These are phyloP conservation scores for Epinephelus malabaricus DNA, from an alignment of 2,797 vertebrate species.

Conservation along the genomic window DNA sequence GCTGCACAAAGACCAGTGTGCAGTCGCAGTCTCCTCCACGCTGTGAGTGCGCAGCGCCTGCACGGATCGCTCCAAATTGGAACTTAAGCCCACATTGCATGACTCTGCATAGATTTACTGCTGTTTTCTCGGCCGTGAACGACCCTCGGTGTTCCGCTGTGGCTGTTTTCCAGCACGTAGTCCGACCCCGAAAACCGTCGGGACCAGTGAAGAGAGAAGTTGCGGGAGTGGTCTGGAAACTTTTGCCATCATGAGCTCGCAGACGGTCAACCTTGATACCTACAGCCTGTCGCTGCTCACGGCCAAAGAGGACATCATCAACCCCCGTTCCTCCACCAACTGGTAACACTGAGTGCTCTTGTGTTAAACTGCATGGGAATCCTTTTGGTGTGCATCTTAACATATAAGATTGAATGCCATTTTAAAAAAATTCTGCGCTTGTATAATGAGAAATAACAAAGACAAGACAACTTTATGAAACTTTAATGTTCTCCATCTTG, in stretches of 20 bases:
- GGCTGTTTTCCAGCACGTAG: conserved; percentile 50
- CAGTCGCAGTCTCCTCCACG: conserved; percentile 68
- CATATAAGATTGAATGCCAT: background rate
- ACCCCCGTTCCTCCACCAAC: conserved; percentile 87
- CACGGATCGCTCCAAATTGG: conserved; percentile 51
- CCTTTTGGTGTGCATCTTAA: background rate
- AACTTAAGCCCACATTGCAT: conserved; percentile 54
- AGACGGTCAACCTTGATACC: conserved; percentile 88
- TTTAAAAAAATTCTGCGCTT: background rate
- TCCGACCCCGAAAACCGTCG: conserved; percentile 52
- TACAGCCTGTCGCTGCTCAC: conserved; percentile 90
- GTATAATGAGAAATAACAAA: background rate
- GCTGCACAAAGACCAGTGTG: conserved; percentile 78
- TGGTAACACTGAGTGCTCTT: conserved; percentile 83
- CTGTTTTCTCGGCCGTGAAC: conserved; percentile 32
- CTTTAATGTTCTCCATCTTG: conserved; percentile 16
- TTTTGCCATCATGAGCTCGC: conserved; percentile 77
- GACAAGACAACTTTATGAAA: conserved; percentile 6
- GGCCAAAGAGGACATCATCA: conserved; percentile 91
- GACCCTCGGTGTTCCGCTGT: conserved; percentile 40
- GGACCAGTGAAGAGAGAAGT: conserved; percentile 69
- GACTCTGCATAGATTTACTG: conserved; percentile 49
- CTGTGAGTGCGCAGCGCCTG: conserved; percentile 67
- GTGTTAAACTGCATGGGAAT: background rate
- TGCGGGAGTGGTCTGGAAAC: conserved; percentile 71